Conservation (phyloP, 2,797 vertebrate genomes). For the Chloroceryle amazona region DNA sequence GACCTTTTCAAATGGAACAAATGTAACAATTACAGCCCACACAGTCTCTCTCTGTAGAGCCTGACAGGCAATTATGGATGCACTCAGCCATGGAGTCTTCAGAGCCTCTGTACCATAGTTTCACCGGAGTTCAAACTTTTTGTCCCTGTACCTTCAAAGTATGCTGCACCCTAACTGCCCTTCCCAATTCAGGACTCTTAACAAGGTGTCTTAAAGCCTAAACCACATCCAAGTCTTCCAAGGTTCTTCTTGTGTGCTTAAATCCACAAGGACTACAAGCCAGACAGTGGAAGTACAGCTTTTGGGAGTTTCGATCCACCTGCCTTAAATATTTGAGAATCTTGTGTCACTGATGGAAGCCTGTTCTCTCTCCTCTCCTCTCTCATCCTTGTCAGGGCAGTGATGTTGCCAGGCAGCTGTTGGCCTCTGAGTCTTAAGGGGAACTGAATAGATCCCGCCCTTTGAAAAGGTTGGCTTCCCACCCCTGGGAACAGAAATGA, state of each 20-base stretch:
- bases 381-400: too few relatives aligned
- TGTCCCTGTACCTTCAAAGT: rapidly evolving
- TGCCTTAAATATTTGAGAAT: background rate
- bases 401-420: too few relatives aligned
- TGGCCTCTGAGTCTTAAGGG: too few relatives aligned
- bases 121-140: background rate
- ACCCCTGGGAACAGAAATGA: too few relatives aligned
- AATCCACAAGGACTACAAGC: background rate
- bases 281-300: background rate
- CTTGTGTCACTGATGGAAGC: background rate
- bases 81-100: background rate
- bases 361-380: too few relatives aligned
- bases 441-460: too few relatives aligned
- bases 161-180: background rate
- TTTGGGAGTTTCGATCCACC: background rate
- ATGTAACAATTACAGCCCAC: background rate
- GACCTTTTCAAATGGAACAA: background rate
- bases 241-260: background rate
- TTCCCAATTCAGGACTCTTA: background rate
- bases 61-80: background rate
- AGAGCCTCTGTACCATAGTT: background rate
- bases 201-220: background rate
- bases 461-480: too few relatives aligned
- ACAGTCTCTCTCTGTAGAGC: background rate
- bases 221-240: background rate